Percentiles rank a stretch among this genome's conserved stretches.
phyloP scores from a whole-genome alignment of 2,797 vertebrate genomes.

The Esox masquinongy region DNA sequence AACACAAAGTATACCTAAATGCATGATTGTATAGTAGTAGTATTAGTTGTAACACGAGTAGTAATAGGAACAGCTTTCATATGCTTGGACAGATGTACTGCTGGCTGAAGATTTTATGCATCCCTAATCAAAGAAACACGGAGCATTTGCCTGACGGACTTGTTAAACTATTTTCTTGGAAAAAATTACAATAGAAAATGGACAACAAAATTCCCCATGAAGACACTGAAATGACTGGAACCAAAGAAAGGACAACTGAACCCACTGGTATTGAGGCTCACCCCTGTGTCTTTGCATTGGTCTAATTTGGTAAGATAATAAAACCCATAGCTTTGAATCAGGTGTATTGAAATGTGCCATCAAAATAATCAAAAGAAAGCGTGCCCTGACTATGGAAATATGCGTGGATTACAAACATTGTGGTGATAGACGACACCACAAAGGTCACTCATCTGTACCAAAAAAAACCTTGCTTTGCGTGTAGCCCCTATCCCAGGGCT shows the following conservation, averaged over 20 bases:
- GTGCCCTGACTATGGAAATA: slow-evolving; percentile 23
- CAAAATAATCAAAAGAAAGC: slow-evolving; percentile 9
- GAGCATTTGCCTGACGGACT: slow-evolving; percentile 32
- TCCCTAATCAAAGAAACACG: slow-evolving; percentile 39
- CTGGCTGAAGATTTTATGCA: slow-evolving; percentile 47
- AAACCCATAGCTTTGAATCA: slow-evolving; percentile 17
- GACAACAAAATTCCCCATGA: slow-evolving; percentile 23
- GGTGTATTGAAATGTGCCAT: slow-evolving; percentile 20
- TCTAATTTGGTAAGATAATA: slow-evolving; percentile 23
- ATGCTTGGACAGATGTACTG: slow-evolving; percentile 43
- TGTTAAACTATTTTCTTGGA: slow-evolving; percentile 24
- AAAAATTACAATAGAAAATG: slow-evolving; percentile 27
- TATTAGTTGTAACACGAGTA: slow-evolving; percentile 41
- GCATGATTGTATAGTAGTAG: slow-evolving; percentile 45
- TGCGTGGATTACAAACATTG: slow-evolving; percentile 36
- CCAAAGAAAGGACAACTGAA: slow-evolving; percentile 26
- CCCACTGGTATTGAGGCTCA: slow-evolving; percentile 23
- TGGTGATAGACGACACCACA: slow-evolving; percentile 46
- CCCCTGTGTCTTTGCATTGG: slow-evolving; percentile 20
- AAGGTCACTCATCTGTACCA: slow-evolving; percentile 55
- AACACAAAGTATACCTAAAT: slow-evolving; percentile 42
- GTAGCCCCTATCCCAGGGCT: background rate
- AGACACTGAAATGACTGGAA: slow-evolving; percentile 37
- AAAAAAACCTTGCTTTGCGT: slow-evolving; percentile 9
- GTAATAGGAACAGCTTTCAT: slow-evolving; percentile 14